Conservation (phyloP, 2,797 vertebrate genomes). For the Galagoides demidoff region DNA sequence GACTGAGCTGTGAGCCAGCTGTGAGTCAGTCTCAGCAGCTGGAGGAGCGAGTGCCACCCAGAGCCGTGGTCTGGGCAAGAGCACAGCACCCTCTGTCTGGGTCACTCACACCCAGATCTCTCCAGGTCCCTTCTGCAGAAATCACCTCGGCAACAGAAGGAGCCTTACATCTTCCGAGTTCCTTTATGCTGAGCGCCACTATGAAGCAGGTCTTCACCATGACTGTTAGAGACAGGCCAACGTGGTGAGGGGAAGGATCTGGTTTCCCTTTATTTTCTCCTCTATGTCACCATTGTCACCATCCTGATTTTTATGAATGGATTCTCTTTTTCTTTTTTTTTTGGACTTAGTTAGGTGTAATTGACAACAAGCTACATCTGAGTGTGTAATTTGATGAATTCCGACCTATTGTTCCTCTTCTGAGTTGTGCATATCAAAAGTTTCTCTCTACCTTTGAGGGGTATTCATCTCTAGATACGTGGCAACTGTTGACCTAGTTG, state of each 20-base stretch:
- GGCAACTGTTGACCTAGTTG: not conserved
- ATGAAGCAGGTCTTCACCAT: not conserved
- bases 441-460: not conserved
- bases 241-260: not conserved
- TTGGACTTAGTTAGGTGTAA: not conserved
- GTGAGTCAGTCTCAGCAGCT: not conserved
- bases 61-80: not conserved
- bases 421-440: not conserved
- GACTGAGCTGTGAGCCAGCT: not conserved
- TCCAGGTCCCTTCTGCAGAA: not conserved
- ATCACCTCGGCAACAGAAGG: not conserved
- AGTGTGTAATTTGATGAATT: not conserved
- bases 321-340: not conserved
- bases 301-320: not conserved
- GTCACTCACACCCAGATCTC: not conserved
- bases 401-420: not conserved
- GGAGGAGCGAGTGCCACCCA: not conserved
- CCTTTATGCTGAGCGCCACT: not conserved
- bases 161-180: not conserved
- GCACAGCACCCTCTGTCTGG: not conserved
- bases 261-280: constrained; percentile 24
- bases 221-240: not conserved
- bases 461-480: not conserved
- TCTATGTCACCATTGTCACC: not conserved
- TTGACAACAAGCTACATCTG: not conserved